Evolutionary conservation across 1,140 invertebrate genomes (phyloP).

Genomic region (Drosophila pseudoananassae): DNA sequence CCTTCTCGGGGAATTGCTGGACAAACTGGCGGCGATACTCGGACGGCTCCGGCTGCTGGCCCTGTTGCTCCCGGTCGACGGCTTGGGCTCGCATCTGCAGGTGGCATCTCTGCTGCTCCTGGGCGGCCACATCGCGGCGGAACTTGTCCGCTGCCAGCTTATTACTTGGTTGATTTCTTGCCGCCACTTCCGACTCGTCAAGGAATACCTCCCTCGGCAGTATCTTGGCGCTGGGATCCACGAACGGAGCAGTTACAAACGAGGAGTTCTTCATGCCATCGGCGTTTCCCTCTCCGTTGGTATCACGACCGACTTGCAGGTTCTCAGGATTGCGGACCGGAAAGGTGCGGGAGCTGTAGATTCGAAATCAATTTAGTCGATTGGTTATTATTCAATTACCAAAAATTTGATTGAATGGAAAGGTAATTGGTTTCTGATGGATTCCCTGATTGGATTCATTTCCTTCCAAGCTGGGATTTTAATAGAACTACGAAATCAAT

Average conservation of each 20-base stretch:
- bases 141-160: constrained; percentile 52
- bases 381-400: background rate
- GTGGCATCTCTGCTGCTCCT: constrained; percentile 67
- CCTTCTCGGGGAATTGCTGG: constrained; percentile 77
- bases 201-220: constrained; percentile 70
- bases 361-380: background rate
- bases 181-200: constrained; percentile 39
- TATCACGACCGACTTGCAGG: constrained; percentile 45
- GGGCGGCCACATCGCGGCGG: constrained; percentile 65
- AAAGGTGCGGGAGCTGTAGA: constrained; percentile 63
- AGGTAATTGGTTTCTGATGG: background rate
- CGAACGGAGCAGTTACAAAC: constrained; percentile 69
- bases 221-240: constrained; percentile 72
- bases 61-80: constrained; percentile 42
- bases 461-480: too few species aligned
- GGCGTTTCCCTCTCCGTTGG: constrained; percentile 9
- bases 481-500: background rate
- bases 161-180: constrained; percentile 9
- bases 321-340: constrained; percentile 73
- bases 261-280: constrained; percentile 76
- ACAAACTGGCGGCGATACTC: constrained; percentile 78
- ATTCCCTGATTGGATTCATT: too few species aligned
- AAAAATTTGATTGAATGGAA: background rate
- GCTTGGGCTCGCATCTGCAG: constrained; percentile 60
- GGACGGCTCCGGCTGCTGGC: constrained; percentile 56